A percentile compares a stretch with the other conserved stretches of the same genome.
Conservation (phyloP, 2,113 vertebrate genomes). For the Perognathus longimembris region DNA sequence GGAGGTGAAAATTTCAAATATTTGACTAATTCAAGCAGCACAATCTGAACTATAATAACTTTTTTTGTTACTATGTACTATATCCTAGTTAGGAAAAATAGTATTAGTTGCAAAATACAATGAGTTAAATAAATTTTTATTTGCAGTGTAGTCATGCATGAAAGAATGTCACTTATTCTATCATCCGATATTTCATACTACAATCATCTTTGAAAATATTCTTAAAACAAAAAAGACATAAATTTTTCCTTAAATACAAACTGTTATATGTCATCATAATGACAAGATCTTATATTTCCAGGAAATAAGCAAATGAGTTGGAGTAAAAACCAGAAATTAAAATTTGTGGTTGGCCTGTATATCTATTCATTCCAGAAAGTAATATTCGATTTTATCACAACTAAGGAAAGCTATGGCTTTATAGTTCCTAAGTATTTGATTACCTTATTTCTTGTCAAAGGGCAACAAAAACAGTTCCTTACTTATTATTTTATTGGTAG, state of each 20-base stretch:
- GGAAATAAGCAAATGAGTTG: too few species aligned
- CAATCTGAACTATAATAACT: not conserved
- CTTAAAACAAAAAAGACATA: not conserved
- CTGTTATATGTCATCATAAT: not conserved
- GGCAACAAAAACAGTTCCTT: not conserved
- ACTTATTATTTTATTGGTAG: not conserved
- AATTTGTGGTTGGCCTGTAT: too few species aligned
- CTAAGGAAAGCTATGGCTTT: not conserved
- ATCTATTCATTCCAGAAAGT: not conserved
- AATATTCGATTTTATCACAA: not conserved
- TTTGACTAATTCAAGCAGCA: not conserved
- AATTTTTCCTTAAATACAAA: not conserved
- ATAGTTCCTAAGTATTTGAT: slow-evolving; percentile 4
- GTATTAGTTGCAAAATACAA: too few species aligned
- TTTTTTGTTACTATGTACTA: not conserved
- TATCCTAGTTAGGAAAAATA: too few species aligned
- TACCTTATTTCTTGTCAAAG: slow-evolving; percentile 30
- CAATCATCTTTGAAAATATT: not conserved
- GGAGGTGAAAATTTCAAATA: too few species aligned
- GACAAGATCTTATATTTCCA: too few species aligned
- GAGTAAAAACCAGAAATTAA: too few species aligned
- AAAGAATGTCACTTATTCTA: not conserved
- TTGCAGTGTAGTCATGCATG: not conserved
- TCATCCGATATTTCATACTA: not conserved
- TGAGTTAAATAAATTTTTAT: too few species aligned